Evolutionary conservation across 2,888 invertebrate genomes (phyloP), one percentile per base, ranked within the genome.

Genomic region (Aphodius granarius): DNA sequence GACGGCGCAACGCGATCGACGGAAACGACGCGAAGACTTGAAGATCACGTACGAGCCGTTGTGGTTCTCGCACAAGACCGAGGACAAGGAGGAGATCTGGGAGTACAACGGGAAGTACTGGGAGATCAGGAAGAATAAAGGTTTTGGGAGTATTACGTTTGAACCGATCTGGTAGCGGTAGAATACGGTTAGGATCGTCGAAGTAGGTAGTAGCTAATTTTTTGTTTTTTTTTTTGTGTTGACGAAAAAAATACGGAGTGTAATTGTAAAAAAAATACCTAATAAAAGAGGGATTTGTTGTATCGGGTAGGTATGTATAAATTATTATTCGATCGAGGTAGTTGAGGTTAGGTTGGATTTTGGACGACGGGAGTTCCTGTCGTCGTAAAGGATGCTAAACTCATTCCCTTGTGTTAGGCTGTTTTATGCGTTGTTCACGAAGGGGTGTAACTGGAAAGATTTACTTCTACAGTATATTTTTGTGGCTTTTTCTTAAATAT

Each of bases 31-130:
- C 65, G 92, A 94, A 73, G 89, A 91, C 63, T 88, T 90, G 80
- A 87, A 88, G 17, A 84, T 87, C 19, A 85, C 86, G 0, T 89
- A 90, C 84, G 81, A 84, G 78, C 88, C 91, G 0, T 86, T 87
- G 0, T 91, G 91, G 91, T 95, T 95, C 89, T 85, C 85, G 19
- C 80, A 81, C 22, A 77, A 75, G 43, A 73, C 66, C 20, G 77
- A 77, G 18, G 75, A 77, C 19, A 77, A 77, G 71, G 72, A 91
- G 77, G 93, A 93, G 83, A 88, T 87, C 74, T 95, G 93, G 92
- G 90, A 92, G 83, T 94, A 92, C 87, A 91, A 90, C 79, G 91
- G 92, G 73, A 92, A 92, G 84, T 95, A 95, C 86, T 95, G 95
- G 95, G 92, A 92, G 82, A 88, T 89, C 78, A 86, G 91, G 63